Percentiles rank a stretch among this genome's conserved stretches.
Conservation (phyloP, 1,140 invertebrate species). For the Heliconius melpomene region DNA sequence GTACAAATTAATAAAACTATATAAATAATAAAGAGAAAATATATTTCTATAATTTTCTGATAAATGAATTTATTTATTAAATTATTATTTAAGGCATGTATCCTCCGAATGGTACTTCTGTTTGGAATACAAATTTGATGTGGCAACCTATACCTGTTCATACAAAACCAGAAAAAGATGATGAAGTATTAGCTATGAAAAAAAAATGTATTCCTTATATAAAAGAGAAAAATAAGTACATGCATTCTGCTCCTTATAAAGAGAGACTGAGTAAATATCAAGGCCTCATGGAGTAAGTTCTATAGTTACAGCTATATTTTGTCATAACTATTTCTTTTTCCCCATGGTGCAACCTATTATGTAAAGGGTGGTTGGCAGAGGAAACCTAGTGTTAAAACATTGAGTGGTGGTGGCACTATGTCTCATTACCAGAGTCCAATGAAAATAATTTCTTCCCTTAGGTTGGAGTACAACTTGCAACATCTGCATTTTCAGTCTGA, state of each 20-base stretch:
- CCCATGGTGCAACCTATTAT: too few relatives aligned
- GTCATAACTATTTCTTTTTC: too few relatives aligned
- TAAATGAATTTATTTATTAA: not conserved
- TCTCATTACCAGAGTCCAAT: too few relatives aligned
- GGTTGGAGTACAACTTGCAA: too few relatives aligned
- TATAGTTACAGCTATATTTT: not conserved
- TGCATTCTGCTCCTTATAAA: constrained; percentile 82
- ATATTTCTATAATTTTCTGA: not conserved
- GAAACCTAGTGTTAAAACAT: too few relatives aligned
- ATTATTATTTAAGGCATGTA: constrained; percentile 80
- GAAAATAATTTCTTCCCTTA: too few relatives aligned
- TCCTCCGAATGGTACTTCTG: constrained; percentile 82
- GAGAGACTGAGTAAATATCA: constrained; percentile 83
- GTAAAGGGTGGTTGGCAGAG: too few relatives aligned
- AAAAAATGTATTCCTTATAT: constrained; percentile 85
- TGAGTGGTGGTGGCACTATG: too few relatives aligned
- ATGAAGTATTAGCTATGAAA: constrained; percentile 85
- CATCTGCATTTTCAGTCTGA: too few relatives aligned
- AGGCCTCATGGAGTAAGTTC: constrained; percentile 83
- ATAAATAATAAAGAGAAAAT: not conserved
- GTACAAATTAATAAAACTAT: too few relatives aligned
- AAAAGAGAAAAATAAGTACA: constrained; percentile 81
- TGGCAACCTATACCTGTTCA: constrained; percentile 97
- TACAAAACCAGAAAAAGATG: constrained; percentile 85
- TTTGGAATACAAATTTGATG: constrained; percentile 86